These are phyloP conservation scores for Reticulitermes speratus DNA, from an alignment of 1,140 invertebrate genomes.

Conservation along the genomic window DNA sequence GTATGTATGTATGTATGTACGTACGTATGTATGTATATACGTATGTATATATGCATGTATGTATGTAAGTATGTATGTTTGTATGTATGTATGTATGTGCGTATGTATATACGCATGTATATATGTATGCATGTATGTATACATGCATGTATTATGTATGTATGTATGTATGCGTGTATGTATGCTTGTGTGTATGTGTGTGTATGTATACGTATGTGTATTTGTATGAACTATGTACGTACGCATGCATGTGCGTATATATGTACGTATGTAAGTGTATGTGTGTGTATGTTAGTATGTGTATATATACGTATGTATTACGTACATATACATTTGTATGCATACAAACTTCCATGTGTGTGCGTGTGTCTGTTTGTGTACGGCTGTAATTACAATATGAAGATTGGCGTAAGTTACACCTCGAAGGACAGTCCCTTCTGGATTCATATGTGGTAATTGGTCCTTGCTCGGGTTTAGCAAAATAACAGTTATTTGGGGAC, in stretches of 20 bases:
- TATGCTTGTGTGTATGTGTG: neutral
- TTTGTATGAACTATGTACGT: neutral
- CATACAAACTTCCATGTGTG: too few species aligned
- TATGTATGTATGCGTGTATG: neutral
- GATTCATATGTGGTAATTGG: neutral
- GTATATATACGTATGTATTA: too few species aligned
- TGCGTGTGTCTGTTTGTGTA: too few species aligned
- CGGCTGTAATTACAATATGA: too few species aligned
- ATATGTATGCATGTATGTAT: too few species aligned
- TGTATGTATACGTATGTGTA: neutral
- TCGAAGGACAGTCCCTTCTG: neutral
- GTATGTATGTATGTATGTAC: neutral
- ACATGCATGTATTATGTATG: too few species aligned
- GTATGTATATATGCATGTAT: neutral
- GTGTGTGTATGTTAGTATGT: too few species aligned
- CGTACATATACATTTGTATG: too few species aligned
- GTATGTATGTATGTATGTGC: neutral
- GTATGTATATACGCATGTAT: neutral
- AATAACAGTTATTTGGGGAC: neutral
- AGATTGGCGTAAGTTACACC: too few species aligned
- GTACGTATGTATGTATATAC: neutral
- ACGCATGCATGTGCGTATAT: neutral
- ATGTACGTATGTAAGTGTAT: neutral
- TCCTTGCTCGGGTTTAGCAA: neutral
- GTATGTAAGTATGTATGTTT: neutral